These are phyloP conservation scores for Manduca sexta DNA, from an alignment of 1,140 invertebrate genomes.

Conservation along the genomic window DNA sequence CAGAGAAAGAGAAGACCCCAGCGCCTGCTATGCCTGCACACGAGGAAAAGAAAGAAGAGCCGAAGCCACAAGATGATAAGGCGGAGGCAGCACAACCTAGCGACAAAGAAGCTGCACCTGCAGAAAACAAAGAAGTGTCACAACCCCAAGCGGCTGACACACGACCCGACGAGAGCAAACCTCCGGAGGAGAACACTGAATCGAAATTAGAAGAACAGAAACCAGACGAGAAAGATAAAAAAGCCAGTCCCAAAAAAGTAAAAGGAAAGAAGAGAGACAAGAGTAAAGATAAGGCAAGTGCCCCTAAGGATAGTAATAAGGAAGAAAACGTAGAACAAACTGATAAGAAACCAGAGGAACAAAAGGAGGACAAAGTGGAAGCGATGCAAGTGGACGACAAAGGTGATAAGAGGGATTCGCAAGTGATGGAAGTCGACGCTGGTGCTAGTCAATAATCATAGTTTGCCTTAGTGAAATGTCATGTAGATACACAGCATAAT, in stretches of 20 bases:
- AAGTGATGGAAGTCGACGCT: conserved; percentile 60
- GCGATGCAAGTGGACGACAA: conserved; percentile 59
- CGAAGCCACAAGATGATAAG: conserved; percentile 9
- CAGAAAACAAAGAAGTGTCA: conserved; percentile 13
- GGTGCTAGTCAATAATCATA: conserved; percentile 70
- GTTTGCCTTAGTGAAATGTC: conserved; percentile 61
- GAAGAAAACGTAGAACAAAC: conserved; percentile 15
- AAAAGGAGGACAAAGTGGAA: conserved; percentile 31
- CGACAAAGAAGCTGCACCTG: conserved; percentile 8
- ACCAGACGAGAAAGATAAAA: conserved; percentile 35
- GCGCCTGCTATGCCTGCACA: background rate
- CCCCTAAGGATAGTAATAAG: conserved; percentile 37
- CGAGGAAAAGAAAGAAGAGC: conserved; percentile 8
- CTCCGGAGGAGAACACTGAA: conserved; percentile 18
- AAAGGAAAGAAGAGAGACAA: conserved; percentile 60
- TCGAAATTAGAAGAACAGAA: conserved; percentile 23
- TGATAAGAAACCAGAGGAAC: conserved; percentile 28
- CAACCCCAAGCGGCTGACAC: conserved; percentile 30
- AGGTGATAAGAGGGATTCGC: conserved; percentile 40
- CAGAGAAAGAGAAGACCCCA: background rate
- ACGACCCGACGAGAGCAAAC: conserved; percentile 25
- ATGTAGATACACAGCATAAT: conserved; percentile 34
- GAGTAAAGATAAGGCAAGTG: conserved; percentile 60
- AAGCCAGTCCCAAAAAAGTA: conserved; percentile 39
- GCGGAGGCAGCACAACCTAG: conserved; percentile 13